Conservation (phyloP, 2,888 invertebrate genomes). For the Biston betularia region DNA sequence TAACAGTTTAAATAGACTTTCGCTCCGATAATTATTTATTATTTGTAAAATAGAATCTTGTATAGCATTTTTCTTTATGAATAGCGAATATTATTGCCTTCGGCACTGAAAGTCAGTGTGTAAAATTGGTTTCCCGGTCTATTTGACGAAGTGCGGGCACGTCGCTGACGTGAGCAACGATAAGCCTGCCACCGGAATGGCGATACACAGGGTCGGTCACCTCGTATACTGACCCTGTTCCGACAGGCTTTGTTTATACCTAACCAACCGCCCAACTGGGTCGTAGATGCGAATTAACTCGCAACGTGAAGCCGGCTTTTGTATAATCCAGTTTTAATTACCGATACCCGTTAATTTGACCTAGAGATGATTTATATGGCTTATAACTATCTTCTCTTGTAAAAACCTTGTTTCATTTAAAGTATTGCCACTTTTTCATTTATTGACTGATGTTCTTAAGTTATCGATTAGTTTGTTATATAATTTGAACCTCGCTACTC, state of each 20-base stretch:
- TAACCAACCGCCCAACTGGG: constrained; percentile 58
- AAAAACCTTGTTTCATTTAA: too few species aligned
- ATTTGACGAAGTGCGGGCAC: constrained; percentile 53
- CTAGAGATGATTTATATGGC: not conserved
- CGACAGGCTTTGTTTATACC: constrained; percentile 64
- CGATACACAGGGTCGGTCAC: constrained; percentile 79
- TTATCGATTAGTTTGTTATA: too few species aligned
- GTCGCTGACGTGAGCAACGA: constrained; percentile 40
- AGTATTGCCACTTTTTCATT: too few species aligned
- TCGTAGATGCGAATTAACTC: constrained; percentile 51
- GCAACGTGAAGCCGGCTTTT: constrained; percentile 36
- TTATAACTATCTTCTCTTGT: not conserved
- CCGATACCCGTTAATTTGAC: constrained; percentile 14
- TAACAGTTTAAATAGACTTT: not conserved
- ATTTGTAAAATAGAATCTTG: not conserved
- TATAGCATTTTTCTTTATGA: not conserved
- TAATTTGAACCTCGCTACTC: not conserved
- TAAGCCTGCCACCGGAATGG: constrained; percentile 27
- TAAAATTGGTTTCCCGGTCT: constrained; percentile 68
- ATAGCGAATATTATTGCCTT: not conserved
- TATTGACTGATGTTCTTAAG: too few species aligned
- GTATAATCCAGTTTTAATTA: constrained; percentile 28
- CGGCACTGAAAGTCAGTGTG: constrained; percentile 50
- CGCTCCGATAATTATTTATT: not conserved
- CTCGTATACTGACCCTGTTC: constrained; percentile 77